These are phyloP conservation scores for Eledone cirrhosa DNA, from an alignment of 2,888 invertebrate genomes.

Conservation along the genomic window DNA sequence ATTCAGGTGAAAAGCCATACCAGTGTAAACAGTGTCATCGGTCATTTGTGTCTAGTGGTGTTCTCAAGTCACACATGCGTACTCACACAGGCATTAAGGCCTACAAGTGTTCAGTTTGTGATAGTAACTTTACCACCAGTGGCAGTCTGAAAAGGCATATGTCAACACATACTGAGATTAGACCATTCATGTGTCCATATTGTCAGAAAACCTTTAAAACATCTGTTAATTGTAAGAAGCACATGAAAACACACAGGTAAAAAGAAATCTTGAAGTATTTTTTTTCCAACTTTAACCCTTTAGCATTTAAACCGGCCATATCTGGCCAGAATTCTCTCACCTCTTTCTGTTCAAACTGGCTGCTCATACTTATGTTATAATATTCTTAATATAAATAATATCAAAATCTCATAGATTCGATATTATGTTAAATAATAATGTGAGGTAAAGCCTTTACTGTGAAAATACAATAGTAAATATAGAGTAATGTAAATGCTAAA, in stretches of 20 bases:
- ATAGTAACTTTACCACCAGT: conserved; percentile 74
- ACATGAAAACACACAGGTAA: conserved; percentile 73
- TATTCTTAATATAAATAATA: no score
- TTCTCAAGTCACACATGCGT: conserved; percentile 71
- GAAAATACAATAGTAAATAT: no score
- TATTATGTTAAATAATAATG: no score
- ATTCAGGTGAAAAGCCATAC: conserved; percentile 68
- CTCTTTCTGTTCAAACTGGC: no score
- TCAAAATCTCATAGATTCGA: no score
- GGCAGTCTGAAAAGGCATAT: conserved; percentile 81
- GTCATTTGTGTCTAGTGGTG: conserved; percentile 71
- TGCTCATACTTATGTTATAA: no score
- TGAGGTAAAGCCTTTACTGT: no score
- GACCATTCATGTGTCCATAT: conserved; percentile 71
- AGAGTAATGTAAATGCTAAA: no score
- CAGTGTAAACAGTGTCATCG: conserved; percentile 65
- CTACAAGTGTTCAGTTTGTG: conserved; percentile 74
- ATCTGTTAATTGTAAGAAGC: conserved; percentile 73
- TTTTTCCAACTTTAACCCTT: no score
- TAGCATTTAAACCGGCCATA: no score
- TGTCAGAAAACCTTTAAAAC: conserved; percentile 74
- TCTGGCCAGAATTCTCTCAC: no score
- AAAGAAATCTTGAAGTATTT: background rate
- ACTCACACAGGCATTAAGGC: conserved; percentile 71
- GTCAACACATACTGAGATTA: conserved; percentile 73